These are phyloP conservation scores for Lacerta agilis DNA, from an alignment of 2,797 vertebrate species.

Conservation along the genomic window DNA sequence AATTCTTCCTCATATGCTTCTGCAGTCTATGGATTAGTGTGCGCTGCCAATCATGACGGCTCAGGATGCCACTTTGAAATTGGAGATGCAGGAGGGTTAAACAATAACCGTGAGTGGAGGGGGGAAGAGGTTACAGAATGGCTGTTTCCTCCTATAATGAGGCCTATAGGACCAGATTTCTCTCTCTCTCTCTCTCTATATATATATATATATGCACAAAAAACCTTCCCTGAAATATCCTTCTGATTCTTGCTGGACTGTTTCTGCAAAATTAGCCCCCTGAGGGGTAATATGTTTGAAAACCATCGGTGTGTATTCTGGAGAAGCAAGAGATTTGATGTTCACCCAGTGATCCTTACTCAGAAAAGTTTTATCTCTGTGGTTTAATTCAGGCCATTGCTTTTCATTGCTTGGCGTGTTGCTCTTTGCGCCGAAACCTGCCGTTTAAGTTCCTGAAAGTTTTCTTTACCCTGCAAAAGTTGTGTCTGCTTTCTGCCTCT, in stretches of 20 bases:
- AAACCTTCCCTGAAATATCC: neutral
- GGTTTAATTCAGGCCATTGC: too few species aligned
- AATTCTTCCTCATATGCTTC: constrained; percentile 33
- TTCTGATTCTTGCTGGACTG: neutral
- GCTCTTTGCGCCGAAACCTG: too few species aligned
- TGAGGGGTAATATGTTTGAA: neutral
- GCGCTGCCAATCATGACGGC: neutral
- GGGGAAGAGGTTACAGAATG: too few species aligned
- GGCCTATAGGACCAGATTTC: neutral
- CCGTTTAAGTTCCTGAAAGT: too few species aligned
- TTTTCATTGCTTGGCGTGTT: neutral
- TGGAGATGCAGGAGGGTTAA: constrained; percentile 41
- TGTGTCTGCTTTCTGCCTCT: too few species aligned
- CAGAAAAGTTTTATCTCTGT: too few species aligned
- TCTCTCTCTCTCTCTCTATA: neutral
- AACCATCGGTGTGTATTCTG: neutral
- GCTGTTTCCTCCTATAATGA: neutral
- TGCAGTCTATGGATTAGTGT: constrained; percentile 7
- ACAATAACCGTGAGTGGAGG: neutral
- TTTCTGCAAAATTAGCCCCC: neutral
- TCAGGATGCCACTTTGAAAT: constrained; percentile 37
- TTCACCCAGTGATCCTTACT: neutral
- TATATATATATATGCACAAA: neutral
- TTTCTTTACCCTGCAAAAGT: too few species aligned
- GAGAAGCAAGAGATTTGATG: neutral